Evolutionary conservation across 2,113 vertebrate genomes (phyloP), one percentile per base, ranked within the genome.

Genomic region (Boulengeromyrus knoepffleri): DNA sequence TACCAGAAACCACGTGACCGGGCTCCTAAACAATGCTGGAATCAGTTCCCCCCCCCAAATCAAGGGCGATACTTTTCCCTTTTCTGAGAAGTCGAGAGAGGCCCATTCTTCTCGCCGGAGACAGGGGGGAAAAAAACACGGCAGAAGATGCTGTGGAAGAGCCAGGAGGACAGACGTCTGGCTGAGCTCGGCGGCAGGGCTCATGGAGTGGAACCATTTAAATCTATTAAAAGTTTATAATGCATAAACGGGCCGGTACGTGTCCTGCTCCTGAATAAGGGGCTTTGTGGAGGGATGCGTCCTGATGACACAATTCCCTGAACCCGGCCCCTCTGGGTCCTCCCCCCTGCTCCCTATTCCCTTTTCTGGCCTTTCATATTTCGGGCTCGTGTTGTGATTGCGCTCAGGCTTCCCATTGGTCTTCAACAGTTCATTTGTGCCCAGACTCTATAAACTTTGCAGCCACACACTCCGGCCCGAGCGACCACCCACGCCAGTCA

Each of bases 351-450:
- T 92, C 6, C 80, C 89, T 91, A 88, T 91, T 90, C 89, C 85
- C 84, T 80, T 85, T 88, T 85, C 88, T 31, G 88, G 88, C 91
- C 92, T 94, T 94, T 94, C 92, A 93, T 93, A 93, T 91, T 39
- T 39, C 87, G 90, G 77, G 74, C 85, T 87, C 93, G 94, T 97
- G 97, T 98, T 98, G 97, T 98, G 97, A 98, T 98, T 99, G 97
- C 97, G 97, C 94, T 97, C 96, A 97, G 96, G 94, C 96, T 97
- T 97, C 97, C 97, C 95, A 96, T 95, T 92, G 96, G 97, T 96
- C 97, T 97, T 97, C 97, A 98, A 97, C 97, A 97, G 97, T 97
- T 97, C 97, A 97, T 97, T 97, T 97, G 95, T 96, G 96, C 96
- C 31, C 93, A 94, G 96, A 94, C 96, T 96, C 96, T 96, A 97